Evolutionary conservation across 2,888 invertebrate genomes (phyloP).

Genomic region (Philereme vetulata): DNA sequence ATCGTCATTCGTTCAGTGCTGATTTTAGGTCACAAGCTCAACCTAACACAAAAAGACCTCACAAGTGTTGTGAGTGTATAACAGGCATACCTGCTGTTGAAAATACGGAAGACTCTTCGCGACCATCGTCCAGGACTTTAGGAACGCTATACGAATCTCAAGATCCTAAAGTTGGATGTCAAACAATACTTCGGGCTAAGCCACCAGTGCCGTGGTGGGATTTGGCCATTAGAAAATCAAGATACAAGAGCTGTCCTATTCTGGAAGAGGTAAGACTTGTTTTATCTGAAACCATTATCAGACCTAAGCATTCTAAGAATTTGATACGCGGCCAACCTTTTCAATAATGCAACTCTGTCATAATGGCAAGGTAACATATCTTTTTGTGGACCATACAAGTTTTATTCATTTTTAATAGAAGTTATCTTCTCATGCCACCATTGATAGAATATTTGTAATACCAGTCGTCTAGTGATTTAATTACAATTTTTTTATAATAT

Average conservation of each 20-base stretch:
- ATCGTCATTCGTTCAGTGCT: slow-evolving; percentile 78
- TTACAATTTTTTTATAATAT: too few species aligned
- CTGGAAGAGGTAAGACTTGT: slow-evolving; percentile 85
- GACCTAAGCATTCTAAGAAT: slow-evolving; percentile 13
- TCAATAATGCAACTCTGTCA: slow-evolving; percentile 28
- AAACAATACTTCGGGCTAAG: slow-evolving; percentile 86
- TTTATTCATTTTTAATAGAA: neutral
- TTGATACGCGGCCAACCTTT: neutral
- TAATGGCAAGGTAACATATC: neutral
- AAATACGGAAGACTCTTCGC: slow-evolving; percentile 55
- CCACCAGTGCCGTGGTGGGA: slow-evolving; percentile 95
- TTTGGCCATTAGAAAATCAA: slow-evolving; percentile 90
- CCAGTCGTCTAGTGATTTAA: too few species aligned
- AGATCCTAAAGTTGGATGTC: slow-evolving; percentile 87
- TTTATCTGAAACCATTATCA: slow-evolving; percentile 6
- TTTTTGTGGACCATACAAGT: neutral
- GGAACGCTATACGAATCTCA: slow-evolving; percentile 80
- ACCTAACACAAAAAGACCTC: slow-evolving; percentile 58
- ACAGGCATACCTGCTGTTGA: slow-evolving; percentile 75
- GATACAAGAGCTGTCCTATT: slow-evolving; percentile 92
- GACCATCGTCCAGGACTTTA: slow-evolving; percentile 69
- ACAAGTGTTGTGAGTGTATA: slow-evolving; percentile 79
- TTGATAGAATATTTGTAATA: neutral
- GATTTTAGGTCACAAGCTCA: slow-evolving; percentile 66
- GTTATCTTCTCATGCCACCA: slow-evolving; percentile 5